A percentile compares a stretch with the other conserved stretches of the same genome.
Evolutionary conservation across 2,113 vertebrate species (phyloP).

Genomic region (Antidorcas marsupialis): DNA sequence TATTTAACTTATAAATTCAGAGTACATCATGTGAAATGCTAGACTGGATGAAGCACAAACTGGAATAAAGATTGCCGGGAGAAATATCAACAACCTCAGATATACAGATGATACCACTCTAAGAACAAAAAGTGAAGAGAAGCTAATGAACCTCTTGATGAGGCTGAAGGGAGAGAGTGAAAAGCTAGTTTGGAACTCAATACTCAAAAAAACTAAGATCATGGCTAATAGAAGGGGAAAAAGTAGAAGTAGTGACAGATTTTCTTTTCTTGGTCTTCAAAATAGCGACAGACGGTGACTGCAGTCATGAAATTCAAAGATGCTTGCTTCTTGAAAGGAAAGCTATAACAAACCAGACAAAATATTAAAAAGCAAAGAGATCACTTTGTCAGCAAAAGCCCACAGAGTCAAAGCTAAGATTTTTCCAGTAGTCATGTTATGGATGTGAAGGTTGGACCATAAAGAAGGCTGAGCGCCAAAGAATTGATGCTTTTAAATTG

Average conservation of each 20-base stretch:
- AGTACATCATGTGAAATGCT: neutral
- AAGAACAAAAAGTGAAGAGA: neutral
- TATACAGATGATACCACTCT: neutral
- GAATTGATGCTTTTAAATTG: neutral
- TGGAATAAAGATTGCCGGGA: neutral
- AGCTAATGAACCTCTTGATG: neutral
- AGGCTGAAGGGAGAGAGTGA: neutral
- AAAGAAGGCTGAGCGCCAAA: neutral
- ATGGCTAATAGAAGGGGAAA: neutral
- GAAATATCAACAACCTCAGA: neutral
- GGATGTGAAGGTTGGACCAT: neutral
- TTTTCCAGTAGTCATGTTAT: neutral
- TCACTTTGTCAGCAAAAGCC: neutral
- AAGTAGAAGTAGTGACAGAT: neutral
- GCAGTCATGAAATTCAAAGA: neutral
- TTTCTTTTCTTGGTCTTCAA: neutral
- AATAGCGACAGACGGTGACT: neutral
- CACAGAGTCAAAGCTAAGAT: neutral
- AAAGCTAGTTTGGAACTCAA: neutral
- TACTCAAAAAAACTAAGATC: neutral
- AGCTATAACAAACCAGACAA: neutral
- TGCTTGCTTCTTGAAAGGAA: neutral
- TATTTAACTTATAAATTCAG: neutral
- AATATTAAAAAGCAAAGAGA: neutral
- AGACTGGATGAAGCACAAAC: neutral